Base-by-base conservation (phyloP, 2,888 invertebrate species). In the Diarsia dahlii region DNA sequence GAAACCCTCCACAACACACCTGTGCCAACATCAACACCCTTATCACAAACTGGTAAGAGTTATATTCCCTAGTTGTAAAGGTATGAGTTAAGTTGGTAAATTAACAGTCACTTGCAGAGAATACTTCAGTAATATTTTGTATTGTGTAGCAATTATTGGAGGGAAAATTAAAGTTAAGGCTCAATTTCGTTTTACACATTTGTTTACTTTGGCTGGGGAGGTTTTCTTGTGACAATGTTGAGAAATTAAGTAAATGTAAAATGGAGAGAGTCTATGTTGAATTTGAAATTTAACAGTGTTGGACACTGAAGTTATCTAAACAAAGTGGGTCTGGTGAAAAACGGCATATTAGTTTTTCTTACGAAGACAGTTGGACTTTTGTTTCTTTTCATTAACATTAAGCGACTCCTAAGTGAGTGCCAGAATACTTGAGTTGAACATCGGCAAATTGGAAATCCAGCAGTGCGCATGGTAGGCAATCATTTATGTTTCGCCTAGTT, bases 101-200 rank as follows among this genome's bases (percentile, higher is more conserved):
- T 81, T 84, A 89, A 87, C 88, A 94, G 94, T 94, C 94, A 94
- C 93, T 93, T 94, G 93, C 95, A 93, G 91, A 88, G 89, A 86
- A 88, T 89, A 90, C 89, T 90, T 89, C 87, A 86, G 84, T 81
- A 80, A 86, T 85, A 87, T 89, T 89, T 91, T 90, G 91, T 90
- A 91, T 91, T 89, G 87, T 89, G 88, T 89, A 86, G 88, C 90
- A 90, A 91, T 91, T 91, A 90, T 89, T 91, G 88, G 74, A 78
- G 77, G 69, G 87, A 86, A 88, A 88, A 88, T 88, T 88, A 71
- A 87, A 88, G 74, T 85, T 84, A 74, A 87, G 80, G 76, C 74
- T 81, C 80, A 84, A 73, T 87, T 81, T 83, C 58, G 70, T 82
- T 85, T 85, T 67, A 73, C 69, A 69, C 76, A 54, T 81, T 76